Evolutionary conservation across 2,797 vertebrate species (phyloP).

Genomic region (Anniella stebbinsi): DNA sequence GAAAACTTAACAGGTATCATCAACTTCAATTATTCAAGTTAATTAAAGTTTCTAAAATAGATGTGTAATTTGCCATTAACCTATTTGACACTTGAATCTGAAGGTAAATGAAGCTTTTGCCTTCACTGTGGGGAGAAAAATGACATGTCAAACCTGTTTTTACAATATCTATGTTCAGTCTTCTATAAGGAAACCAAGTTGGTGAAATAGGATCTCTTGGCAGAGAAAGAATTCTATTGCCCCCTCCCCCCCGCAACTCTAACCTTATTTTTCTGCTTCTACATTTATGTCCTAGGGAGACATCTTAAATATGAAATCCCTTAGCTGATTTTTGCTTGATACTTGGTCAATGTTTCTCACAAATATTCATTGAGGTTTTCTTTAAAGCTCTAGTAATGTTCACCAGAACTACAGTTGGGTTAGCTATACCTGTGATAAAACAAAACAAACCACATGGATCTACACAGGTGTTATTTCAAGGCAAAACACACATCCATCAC

Average conservation of each 20-base stretch:
- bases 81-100: not conserved
- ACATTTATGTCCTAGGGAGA: slow-evolving; percentile 54
- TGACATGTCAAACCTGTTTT: not conserved
- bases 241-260: slow-evolving; percentile 18
- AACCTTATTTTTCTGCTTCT: not conserved
- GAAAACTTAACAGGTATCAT: not conserved
- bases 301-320: slow-evolving; percentile 43
- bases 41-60: slow-evolving; percentile 25
- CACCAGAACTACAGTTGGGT: slow-evolving; percentile 41
- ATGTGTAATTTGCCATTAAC: slow-evolving; percentile 11
- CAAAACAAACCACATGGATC: not conserved
- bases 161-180: not conserved
- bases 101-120: not conserved
- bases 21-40: slow-evolving; percentile 4
- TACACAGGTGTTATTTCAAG: slow-evolving; percentile 36
- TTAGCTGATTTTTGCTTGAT: slow-evolving; percentile 30
- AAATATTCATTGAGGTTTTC: not conserved
- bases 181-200: slow-evolving; percentile 4
- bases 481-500: not conserved
- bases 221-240: not conserved
- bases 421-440: slow-evolving; percentile 44
- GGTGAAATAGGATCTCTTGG: slow-evolving; percentile 26
- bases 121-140: not conserved
- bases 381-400: slow-evolving; percentile 15
- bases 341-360: slow-evolving; percentile 24